Conservation (phyloP, 2,888 invertebrate genomes). For the Apantesis nais region DNA sequence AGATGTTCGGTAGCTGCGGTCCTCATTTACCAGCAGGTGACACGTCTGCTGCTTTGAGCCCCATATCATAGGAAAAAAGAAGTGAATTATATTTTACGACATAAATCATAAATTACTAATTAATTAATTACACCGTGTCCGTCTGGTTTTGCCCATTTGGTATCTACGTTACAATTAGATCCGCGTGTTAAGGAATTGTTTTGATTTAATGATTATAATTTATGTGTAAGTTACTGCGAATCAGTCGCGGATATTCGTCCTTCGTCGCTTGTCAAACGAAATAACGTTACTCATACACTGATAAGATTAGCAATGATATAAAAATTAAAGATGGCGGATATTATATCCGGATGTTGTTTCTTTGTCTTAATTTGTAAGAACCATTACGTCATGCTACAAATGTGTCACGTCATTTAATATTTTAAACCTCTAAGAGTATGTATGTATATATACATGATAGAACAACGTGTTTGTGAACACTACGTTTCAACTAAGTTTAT, state of each 20-base stretch:
- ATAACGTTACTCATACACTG: constrained; percentile 56
- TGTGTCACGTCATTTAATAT: not conserved
- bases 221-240: constrained; percentile 75
- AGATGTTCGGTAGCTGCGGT: too few species aligned
- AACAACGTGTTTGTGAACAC: too few species aligned
- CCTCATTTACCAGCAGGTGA: too few species aligned
- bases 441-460: too few species aligned
- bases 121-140: constrained; percentile 48
- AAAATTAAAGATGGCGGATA: constrained; percentile 8
- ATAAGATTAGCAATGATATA: constrained; percentile 45
- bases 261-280: constrained; percentile 54
- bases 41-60: too few species aligned
- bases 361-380: constrained; percentile 8
- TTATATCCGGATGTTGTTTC: constrained; percentile 16
- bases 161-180: constrained; percentile 57
- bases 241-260: constrained; percentile 71
- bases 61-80: too few species aligned
- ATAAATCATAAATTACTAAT: constrained; percentile 44
- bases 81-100: too few species aligned
- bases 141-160: constrained; percentile 47
- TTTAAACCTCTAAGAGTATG: not conserved
- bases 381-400: not conserved
- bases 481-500: too few species aligned
- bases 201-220: constrained; percentile 81
- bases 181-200: constrained; percentile 71